Evolutionary conservation across 2,888 invertebrate species (phyloP), one percentile per base, ranked within the genome.

Genomic region (Drosophila leonis): DNA sequence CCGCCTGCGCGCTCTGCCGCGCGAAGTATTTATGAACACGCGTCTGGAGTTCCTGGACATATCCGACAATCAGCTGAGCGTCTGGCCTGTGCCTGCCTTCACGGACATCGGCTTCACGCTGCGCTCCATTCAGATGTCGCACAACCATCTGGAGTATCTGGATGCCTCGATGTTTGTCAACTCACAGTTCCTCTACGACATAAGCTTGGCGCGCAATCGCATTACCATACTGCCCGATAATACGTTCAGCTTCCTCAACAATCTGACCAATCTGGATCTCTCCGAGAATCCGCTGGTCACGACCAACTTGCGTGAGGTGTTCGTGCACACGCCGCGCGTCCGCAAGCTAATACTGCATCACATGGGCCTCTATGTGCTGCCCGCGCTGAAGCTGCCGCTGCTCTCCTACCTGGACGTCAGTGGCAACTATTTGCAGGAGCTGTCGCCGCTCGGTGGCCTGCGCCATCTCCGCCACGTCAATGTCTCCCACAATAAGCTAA

Each of bases 101-200:
- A 95, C 96, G 0, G 97, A 97, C 92, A 95, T 97, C 27, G 97
- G 97, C 6, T 95, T 96, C 84, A 97, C 97, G 0, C 92, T 98
- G 69, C 94, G 97, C 57, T 95, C 95, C 91, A 94, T 98, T 67
- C 96, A 97, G 90, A 94, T 98, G 90, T 95, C 96, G 0, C 94
- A 95, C 77, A 98, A 98, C 92, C 95, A 95, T 76, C 94, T 98
- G 75, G 97, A 98, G 91, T 97, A 97, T 91, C 94, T 98, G 80
- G 98, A 98, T 92, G 96, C 96, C 81, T 97, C 96, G 72, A 97
- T 97, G 93, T 97, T 98, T 90, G 95, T 97, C 46, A 96, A 96
- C 86, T 96, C 96, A 35, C 96, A 97, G 60, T 96, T 96, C 91
- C 93, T 98, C 49, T 95, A 96, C 65, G 95, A 95, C 82, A 94